Percentiles rank a stretch among this genome's conserved stretches.
phyloP scores from a whole-genome alignment of 2,113 vertebrate genomes.

The Mobula birostris region DNA sequence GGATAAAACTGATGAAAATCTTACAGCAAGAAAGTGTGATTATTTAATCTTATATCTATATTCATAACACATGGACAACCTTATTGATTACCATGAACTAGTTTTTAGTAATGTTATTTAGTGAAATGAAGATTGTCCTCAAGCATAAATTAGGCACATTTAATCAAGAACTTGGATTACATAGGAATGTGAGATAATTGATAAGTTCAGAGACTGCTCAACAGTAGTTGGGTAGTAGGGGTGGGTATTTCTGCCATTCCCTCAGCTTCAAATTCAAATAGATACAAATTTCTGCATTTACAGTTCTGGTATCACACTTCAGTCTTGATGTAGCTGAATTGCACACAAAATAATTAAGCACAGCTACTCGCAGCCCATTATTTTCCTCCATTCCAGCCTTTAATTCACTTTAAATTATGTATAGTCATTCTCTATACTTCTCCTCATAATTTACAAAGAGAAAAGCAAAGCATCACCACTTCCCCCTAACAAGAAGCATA shows the following conservation, averaged over 20 bases:
- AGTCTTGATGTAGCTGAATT: neutral
- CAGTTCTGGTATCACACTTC: neutral
- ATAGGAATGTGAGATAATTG: neutral
- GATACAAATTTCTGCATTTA: neutral
- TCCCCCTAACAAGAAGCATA: neutral
- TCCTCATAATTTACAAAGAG: neutral
- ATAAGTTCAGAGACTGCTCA: neutral
- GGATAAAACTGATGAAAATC: neutral
- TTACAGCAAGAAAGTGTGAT: neutral
- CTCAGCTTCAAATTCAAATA: neutral
- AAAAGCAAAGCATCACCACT: neutral
- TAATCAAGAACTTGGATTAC: neutral
- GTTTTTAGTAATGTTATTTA: neutral
- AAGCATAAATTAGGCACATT: neutral
- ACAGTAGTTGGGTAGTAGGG: neutral
- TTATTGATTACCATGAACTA: neutral
- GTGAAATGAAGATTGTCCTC: neutral
- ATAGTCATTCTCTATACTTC: neutral
- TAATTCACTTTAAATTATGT: neutral
- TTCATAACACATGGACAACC: neutral
- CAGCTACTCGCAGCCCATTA: neutral
- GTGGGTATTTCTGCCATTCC: neutral
- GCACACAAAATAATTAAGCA: neutral
- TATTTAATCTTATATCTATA: conserved; percentile 2
- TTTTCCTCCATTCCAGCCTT: neutral